These are phyloP conservation scores for Vanessa tameamea DNA, from an alignment of 1,140 invertebrate species.

Conservation along the genomic window DNA sequence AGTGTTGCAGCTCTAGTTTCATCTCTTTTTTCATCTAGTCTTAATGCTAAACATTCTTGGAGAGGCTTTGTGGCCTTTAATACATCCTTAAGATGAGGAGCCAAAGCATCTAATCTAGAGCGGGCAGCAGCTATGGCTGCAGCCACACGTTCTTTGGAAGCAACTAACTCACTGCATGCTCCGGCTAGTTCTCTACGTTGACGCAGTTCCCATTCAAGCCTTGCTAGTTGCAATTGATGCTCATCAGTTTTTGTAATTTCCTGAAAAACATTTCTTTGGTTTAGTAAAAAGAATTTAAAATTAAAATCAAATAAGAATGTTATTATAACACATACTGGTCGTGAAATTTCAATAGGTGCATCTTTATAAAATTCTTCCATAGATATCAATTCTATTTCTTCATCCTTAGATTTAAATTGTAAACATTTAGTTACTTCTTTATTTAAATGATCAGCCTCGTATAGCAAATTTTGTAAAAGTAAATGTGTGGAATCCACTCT, in stretches of 20 bases:
- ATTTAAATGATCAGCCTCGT: conserved; percentile 95
- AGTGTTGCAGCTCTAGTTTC: conserved; percentile 87
- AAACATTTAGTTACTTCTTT: conserved; percentile 96
- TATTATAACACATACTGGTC: conserved; percentile 81
- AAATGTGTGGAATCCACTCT: conserved; percentile 94
- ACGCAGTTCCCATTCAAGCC: conserved; percentile 95
- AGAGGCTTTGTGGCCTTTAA: conserved; percentile 92
- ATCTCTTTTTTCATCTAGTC: conserved; percentile 88
- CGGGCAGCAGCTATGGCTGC: conserved; percentile 90
- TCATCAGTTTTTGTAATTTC: conserved; percentile 84
- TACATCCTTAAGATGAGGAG: conserved; percentile 86
- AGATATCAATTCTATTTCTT: conserved; percentile 93
- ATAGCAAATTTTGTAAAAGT: conserved; percentile 96
- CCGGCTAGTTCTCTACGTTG: conserved; percentile 91
- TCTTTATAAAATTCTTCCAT: conserved; percentile 92
- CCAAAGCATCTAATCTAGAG: conserved; percentile 89
- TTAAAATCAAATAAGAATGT: conserved; percentile 1
- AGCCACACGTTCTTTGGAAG: conserved; percentile 88
- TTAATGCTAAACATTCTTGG: conserved; percentile 92
- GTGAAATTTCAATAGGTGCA: conserved; percentile 87
- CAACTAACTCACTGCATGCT: conserved; percentile 88
- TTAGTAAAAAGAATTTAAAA: not conserved
- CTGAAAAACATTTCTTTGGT: conserved; percentile 68
- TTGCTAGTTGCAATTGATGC: conserved; percentile 91
- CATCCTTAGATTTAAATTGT: conserved; percentile 97